Base-by-base conservation (phyloP, 2,113 vertebrate species). In the Narcine bancroftii region DNA sequence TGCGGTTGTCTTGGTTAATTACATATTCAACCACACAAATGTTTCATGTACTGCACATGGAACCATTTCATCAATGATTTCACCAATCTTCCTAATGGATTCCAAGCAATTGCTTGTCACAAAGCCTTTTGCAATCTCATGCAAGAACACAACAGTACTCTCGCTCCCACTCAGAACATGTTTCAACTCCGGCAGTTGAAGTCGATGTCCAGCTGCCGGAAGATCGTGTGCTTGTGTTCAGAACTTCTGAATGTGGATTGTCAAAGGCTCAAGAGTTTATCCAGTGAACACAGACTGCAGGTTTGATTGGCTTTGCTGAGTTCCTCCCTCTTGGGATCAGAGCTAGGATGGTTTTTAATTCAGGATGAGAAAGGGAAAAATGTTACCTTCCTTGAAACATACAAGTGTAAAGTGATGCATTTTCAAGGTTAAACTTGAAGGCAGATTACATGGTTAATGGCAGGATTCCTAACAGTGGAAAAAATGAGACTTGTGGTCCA, bases 1-100 rank as follows among this genome's bases (percentile, higher is more conserved):
- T 69, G 42, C 29, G 89, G 89, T 26, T 87, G 85, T 13, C 39
- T 69, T 91, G 29, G 53, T n/a, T 87, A 33, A 87, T 87, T 15
- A 45, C 24, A 53, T 83, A 56, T 87, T 60, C 53, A 87, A 87
- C 65, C 65, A 91, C 89, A 69, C 45, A 66, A 69, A 47, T 91
- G 39, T 47, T 42, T 42, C 45, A 63, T 69, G 63, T 1, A 47
- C 65, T 69, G 33, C 65, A 91, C 39, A 42, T 91, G 89, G 65
- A 45, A 91, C 2, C 24, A 69, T 69, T 69, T 91, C 89, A 60
- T 89, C 56, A 89, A 45, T 89, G 50, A 53, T 26, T 56, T 66
- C 66, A n/a, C 63, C 65, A 77, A 77, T 17, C 13, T 77, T 77
- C 75, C 75, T 10, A 77, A 45, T 6, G 19, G 75, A 36, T 17